Percentiles rank a stretch among this genome's conserved stretches.
Evolutionary conservation across 2,797 vertebrate genomes (phyloP).

Genomic region (Pseudopleuronectes americanus): DNA sequence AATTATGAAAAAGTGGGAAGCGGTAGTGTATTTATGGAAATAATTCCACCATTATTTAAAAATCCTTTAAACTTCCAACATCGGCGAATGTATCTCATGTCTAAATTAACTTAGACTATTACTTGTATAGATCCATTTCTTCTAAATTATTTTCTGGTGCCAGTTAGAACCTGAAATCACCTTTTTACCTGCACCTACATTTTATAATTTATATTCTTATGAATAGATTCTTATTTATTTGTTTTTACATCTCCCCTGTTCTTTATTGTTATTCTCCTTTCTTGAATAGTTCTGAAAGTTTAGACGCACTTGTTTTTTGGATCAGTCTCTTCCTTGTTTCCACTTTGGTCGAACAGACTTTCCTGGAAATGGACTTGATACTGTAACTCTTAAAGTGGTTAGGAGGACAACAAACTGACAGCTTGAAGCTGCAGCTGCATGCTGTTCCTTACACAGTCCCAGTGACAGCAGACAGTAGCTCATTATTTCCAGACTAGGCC

Average conservation of each 20-base stretch:
- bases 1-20: too few relatives aligned
- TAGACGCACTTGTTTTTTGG: constrained; percentile 1
- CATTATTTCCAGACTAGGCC: not conserved
- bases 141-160: not conserved
- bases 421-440: not conserved
- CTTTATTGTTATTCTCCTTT: not conserved
- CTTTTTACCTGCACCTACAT: not conserved
- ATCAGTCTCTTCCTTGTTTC: constrained; percentile 11
- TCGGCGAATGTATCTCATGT: not conserved
- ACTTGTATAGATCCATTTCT: not conserved
- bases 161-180: constrained; percentile 11
- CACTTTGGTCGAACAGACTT: constrained; percentile 1
- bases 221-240: not conserved
- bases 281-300: not conserved
- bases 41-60: not conserved
- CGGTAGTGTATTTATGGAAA: not conserved
- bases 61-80: not conserved
- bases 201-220: not conserved
- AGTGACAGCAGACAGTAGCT: too few relatives aligned
- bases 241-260: not conserved
- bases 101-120: too few relatives aligned
- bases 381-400: constrained; percentile 2
- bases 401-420: constrained; percentile 13
- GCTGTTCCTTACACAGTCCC: not conserved
- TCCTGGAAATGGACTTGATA: constrained; percentile 1